Base-by-base conservation (phyloP, 2,888 invertebrate genomes). In the Acleris cristana region DNA sequence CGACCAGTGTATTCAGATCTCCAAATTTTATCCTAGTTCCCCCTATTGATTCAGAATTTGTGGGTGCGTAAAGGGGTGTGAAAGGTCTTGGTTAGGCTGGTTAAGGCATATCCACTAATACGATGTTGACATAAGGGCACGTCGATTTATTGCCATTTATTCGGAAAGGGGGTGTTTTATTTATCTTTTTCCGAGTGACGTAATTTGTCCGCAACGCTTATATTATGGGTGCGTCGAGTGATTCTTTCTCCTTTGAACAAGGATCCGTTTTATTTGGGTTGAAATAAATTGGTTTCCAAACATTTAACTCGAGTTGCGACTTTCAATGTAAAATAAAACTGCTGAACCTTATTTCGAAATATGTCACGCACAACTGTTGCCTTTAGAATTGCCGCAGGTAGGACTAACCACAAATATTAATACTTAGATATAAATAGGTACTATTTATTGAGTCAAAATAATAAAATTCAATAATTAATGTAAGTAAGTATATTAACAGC, bases 121-220 rank as follows among this genome's bases (percentile, higher is more conserved):
- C 82, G 83, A 74, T 87, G 90, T 91, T 91, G 89, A 89, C 87
- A 85, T 85, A 87, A 89, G 89, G 85, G 85, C 82, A 86, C 79
- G 85, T 82, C 88, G 88, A 90, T 90, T 90, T 90, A 90, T 89
- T 86, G 88, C 85, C 87, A 79, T 85, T 88, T 86, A 85, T 86
- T 82, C 80, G 81, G 73, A 84, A 86, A 90, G 87, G 90, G 90
- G 89, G 83, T 75, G 80, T 71, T 77, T 84, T 88, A 84, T 91
- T 89, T 89, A 86, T 89, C 87, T 86, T 88, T 88, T 89, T 87
- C 83, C 84, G 83, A 87, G 88, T 79, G 82, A 80, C 80, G 79
- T 82, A 82, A 85, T 89, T 87, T 82, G 78, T 75, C 76, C 74
- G 79, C 75, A 80, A 81, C 80, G 78, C 79, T 77, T 76, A 26